Conservation (phyloP, 2,113 vertebrate species). For the Chamaetylas fuelleborni region DNA sequence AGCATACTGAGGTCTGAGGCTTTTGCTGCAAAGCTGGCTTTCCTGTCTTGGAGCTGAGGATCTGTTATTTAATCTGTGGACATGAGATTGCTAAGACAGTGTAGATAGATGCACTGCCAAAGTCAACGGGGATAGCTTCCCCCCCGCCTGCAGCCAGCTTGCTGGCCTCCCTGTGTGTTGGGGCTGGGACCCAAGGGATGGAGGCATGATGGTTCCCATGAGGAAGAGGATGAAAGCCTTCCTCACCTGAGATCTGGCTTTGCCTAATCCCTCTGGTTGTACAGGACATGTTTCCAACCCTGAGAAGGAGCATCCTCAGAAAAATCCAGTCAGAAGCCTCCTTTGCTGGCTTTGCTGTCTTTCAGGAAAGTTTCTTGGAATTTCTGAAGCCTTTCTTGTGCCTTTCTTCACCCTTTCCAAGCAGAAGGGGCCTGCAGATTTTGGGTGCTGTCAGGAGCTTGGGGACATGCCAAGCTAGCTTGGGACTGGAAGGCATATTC, state of each 20-base stretch:
- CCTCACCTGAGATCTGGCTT: background rate
- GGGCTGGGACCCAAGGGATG: background rate
- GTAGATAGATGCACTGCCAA: slow-evolving; percentile 51
- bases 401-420: background rate
- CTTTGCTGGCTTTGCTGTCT: background rate
- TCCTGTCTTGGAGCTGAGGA: slow-evolving; percentile 11
- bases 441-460: background rate
- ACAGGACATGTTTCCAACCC: background rate
- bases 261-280: background rate
- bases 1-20: rapidly evolving
- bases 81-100: slow-evolving; percentile 49
- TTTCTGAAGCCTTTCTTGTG: background rate
- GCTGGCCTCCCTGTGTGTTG: rapidly evolving
- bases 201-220: background rate
- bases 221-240: background rate
- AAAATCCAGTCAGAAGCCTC: background rate
- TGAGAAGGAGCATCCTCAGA: background rate
- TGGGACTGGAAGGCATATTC: background rate
- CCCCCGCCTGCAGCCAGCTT: background rate
- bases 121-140: background rate
- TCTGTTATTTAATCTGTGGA: slow-evolving; percentile 46
- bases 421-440: background rate
- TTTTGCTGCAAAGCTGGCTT: slow-evolving; percentile 24
- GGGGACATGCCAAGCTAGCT: background rate
- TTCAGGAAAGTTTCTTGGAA: background rate